phyloP scores from a whole-genome alignment of 2,113 vertebrate genomes.

The Casuarius casuarius region DNA sequence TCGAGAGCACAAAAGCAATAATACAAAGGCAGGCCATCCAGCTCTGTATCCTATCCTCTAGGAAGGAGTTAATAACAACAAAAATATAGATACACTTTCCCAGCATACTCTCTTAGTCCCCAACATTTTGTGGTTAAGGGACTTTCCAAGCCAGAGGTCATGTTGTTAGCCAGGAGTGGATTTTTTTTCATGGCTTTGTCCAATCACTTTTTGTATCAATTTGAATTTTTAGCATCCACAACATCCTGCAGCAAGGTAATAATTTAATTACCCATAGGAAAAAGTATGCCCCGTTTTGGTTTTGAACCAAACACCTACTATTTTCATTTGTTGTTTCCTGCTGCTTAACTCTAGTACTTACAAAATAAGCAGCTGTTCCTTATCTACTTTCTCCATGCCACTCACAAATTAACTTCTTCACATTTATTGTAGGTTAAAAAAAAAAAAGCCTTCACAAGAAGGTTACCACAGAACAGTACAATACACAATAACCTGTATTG shows the following conservation, averaged over 20 bases:
- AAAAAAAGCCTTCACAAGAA: neutral
- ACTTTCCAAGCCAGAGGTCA: neutral
- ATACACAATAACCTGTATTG: neutral
- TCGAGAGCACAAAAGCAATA: neutral
- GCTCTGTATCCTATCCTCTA: neutral
- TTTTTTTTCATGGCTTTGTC: neutral
- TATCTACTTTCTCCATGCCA: neutral
- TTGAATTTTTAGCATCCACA: neutral
- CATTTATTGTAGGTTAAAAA: neutral
- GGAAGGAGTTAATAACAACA: neutral
- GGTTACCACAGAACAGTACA: neutral
- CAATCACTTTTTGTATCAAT: neutral
- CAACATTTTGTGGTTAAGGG: neutral
- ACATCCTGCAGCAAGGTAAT: neutral
- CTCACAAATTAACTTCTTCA: neutral
- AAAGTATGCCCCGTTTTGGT: neutral
- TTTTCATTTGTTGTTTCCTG: neutral
- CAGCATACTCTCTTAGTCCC: neutral
- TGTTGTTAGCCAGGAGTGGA: neutral
- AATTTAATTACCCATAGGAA: neutral
- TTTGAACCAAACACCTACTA: neutral
- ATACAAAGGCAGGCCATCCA: neutral
- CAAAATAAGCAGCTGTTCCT: neutral
- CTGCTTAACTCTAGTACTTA: neutral
- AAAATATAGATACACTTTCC: neutral